Evolutionary conservation across 2,888 invertebrate species (phyloP).

Genomic region (Acrobasis consociella): DNA sequence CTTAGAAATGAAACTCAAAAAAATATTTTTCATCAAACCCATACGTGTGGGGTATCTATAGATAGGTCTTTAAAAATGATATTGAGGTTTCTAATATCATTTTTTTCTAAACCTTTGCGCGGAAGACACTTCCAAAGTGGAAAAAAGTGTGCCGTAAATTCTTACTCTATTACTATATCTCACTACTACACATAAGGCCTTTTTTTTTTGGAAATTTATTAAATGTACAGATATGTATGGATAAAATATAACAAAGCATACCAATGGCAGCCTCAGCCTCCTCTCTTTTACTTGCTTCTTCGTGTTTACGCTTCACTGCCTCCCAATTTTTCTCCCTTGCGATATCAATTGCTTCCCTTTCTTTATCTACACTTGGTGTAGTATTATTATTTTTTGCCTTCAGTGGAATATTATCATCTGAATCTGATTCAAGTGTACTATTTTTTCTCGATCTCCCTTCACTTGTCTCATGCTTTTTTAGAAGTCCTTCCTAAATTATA

Average conservation of each 20-base stretch:
- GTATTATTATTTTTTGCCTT: conserved; percentile 64
- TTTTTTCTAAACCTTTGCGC: too few species aligned
- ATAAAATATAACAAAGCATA: conserved; percentile 33
- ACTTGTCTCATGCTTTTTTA: conserved; percentile 71
- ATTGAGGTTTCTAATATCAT: too few species aligned
- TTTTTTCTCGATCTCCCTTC: conserved; percentile 69
- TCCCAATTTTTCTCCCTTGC: conserved; percentile 82
- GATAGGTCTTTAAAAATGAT: too few species aligned
- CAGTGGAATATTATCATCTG: conserved; percentile 74
- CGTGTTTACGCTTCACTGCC: conserved; percentile 80
- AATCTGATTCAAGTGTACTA: conserved; percentile 74
- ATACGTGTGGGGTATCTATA: too few species aligned
- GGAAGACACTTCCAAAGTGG: too few species aligned
- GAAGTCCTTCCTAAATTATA: conserved; percentile 64
- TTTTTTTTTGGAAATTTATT: too few species aligned
- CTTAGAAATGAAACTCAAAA: too few species aligned
- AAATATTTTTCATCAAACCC: too few species aligned
- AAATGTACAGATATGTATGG: too few species aligned
- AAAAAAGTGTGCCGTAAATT: too few species aligned
- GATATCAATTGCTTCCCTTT: conserved; percentile 78
- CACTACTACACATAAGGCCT: too few species aligned
- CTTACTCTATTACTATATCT: too few species aligned
- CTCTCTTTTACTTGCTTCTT: conserved; percentile 78
- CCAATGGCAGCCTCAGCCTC: conserved; percentile 76
- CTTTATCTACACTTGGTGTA: conserved; percentile 68